Conservation (phyloP, 2,113 vertebrate species). For the Myotis lucifugus region DNA sequence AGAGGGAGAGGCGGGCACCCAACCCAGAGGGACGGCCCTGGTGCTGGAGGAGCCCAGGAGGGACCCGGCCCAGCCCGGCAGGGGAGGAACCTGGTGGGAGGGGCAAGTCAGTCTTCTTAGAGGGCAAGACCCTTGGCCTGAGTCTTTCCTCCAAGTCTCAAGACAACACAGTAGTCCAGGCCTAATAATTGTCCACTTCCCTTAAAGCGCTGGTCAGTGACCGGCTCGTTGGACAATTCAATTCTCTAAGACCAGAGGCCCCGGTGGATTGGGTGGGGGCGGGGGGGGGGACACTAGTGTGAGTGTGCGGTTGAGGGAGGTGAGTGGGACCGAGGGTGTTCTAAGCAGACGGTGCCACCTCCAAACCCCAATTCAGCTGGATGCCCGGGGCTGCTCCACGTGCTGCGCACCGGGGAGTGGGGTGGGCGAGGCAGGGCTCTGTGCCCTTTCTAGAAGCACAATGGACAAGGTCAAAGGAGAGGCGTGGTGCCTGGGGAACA, state of each 20-base stretch:
- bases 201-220: neutral
- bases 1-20: neutral
- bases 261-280: fast-evolving
- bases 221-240: neutral
- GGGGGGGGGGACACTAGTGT: fast-evolving
- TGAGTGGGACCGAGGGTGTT: neutral
- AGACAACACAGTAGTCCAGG: neutral
- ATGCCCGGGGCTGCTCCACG: fast-evolving
- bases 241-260: neutral
- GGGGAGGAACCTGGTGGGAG: neutral
- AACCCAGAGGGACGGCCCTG: neutral
- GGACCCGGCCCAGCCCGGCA: no score
- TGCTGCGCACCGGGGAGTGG: no score
- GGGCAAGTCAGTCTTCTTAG: neutral
- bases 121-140: neutral
- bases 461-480: neutral
- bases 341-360: neutral
- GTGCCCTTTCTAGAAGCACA: neutral
- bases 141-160: neutral
- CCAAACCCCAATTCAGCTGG: fast-evolving
- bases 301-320: neutral
- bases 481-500: neutral
- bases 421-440: neutral
- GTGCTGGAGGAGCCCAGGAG: neutral
- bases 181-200: neutral